phyloP scores from a whole-genome alignment of 2,888 invertebrate genomes.

The Thereva unica region DNA sequence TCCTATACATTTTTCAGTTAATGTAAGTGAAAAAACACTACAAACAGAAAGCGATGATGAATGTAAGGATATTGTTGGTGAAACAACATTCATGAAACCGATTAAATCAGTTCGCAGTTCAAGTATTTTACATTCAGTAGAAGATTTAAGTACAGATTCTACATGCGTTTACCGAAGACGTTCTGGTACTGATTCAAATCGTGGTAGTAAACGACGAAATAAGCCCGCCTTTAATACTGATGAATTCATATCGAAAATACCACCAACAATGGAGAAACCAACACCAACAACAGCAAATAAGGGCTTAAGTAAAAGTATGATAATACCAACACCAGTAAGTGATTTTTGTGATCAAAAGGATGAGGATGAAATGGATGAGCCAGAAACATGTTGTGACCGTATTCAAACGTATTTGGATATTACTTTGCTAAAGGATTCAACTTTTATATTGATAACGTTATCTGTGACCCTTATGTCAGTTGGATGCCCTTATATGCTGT shows the following conservation, averaged over 20 bases:
- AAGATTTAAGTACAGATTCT: slow-evolving; percentile 74
- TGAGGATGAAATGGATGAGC: slow-evolving; percentile 52
- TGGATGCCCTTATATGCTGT: slow-evolving; percentile 75
- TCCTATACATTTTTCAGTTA: slow-evolving; percentile 42
- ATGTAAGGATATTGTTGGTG: slow-evolving; percentile 63
- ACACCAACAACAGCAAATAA: slow-evolving; percentile 54
- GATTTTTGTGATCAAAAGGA: slow-evolving; percentile 53
- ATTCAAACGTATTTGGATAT: slow-evolving; percentile 67
- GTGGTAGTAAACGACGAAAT: slow-evolving; percentile 55
- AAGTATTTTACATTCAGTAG: slow-evolving; percentile 73
- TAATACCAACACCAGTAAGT: slow-evolving; percentile 58
- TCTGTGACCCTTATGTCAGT: slow-evolving; percentile 77
- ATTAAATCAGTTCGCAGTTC: slow-evolving; percentile 71
- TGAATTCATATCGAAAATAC: slow-evolving; percentile 55
- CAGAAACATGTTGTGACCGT: slow-evolving; percentile 54
- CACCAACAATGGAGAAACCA: slow-evolving; percentile 52
- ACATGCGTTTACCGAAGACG: slow-evolving; percentile 71
- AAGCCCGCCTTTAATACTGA: slow-evolving; percentile 55
- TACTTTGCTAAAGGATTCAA: slow-evolving; percentile 67
- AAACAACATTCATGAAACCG: slow-evolving; percentile 61
- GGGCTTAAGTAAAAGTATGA: slow-evolving; percentile 59
- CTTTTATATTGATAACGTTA: slow-evolving; percentile 71
- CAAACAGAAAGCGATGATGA: slow-evolving; percentile 60
- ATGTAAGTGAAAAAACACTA: slow-evolving; percentile 44
- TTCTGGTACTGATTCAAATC: slow-evolving; percentile 55